phyloP scores from a whole-genome alignment of 2,113 vertebrate genomes.

The Melanerpes aurifrons region DNA sequence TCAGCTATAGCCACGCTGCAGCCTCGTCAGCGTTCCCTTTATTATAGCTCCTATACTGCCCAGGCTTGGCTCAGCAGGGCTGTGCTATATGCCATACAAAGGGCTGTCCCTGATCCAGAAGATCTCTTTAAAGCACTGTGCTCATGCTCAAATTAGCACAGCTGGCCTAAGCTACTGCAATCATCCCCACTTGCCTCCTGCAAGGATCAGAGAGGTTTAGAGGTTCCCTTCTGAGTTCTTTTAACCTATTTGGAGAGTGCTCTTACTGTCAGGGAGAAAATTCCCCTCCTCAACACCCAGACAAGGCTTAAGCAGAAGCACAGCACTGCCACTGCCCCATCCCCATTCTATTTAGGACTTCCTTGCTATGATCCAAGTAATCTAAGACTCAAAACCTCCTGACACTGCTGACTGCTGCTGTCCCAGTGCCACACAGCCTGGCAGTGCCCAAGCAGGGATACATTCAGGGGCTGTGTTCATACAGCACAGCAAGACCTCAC shows the following conservation, averaged over 20 bases:
- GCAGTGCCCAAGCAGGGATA: fast-evolving
- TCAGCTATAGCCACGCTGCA: conserved; percentile 11
- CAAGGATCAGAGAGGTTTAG: not conserved
- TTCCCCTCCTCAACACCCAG: not conserved
- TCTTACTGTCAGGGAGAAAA: not conserved
- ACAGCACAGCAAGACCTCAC: not conserved
- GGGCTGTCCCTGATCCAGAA: not conserved
- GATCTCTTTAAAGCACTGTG: not conserved
- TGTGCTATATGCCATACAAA: not conserved
- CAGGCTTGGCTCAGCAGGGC: not conserved
- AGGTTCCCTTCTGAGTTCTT: not conserved
- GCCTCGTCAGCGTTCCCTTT: conserved; percentile 42
- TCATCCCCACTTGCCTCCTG: not conserved
- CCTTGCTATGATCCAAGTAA: not conserved
- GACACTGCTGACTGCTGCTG: too few species aligned
- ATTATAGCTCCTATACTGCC: not conserved
- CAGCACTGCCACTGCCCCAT: not conserved
- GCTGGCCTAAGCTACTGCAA: not conserved
- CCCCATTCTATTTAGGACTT: not conserved
- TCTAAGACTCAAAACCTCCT: not conserved
- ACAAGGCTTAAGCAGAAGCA: not conserved
- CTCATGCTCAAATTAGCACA: not conserved
- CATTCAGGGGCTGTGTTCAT: not conserved
- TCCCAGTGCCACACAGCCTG: not conserved
- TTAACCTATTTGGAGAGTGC: not conserved